These are phyloP conservation scores for Bathynomus jamesi DNA, from an alignment of 1,140 invertebrate genomes.

Conservation along the genomic window DNA sequence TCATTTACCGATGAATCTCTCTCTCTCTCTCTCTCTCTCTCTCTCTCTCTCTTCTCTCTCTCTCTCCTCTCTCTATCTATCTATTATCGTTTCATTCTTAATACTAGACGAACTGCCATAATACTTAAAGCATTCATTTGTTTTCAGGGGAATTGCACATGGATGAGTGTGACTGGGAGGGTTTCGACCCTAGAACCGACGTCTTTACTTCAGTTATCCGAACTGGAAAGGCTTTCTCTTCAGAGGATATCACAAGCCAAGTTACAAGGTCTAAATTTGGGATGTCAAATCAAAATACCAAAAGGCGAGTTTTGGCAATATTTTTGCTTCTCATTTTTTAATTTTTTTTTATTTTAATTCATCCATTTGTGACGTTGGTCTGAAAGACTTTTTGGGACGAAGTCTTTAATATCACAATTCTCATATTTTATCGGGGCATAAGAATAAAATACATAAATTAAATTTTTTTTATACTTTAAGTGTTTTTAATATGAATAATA, in stretches of 20 bases:
- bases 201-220: slow-evolving; percentile 62
- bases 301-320: slow-evolving; percentile 50
- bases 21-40: too few species aligned
- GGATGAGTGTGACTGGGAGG: slow-evolving; percentile 67
- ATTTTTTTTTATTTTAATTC: background rate
- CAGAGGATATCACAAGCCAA: slow-evolving; percentile 77
- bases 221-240: slow-evolving; percentile 69
- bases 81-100: too few species aligned
- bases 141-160: slow-evolving; percentile 67
- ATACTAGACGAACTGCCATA: background rate
- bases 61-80: too few species aligned
- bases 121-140: background rate
- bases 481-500: background rate
- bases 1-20: too few species aligned
- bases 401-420: too few species aligned
- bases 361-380: too few species aligned
- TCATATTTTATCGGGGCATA: too few species aligned
- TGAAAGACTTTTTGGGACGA: too few species aligned
- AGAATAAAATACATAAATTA: background rate
- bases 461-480: background rate
- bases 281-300: slow-evolving; percentile 62
- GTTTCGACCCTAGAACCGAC: slow-evolving; percentile 63
- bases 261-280: slow-evolving; percentile 75
- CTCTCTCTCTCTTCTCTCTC: background rate
- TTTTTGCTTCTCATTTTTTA: background rate